Percentiles rank a stretch among this genome's conserved stretches.
phyloP scores from a whole-genome alignment of 2,797 vertebrate genomes.

The Typhlichthys eigenmanni region DNA sequence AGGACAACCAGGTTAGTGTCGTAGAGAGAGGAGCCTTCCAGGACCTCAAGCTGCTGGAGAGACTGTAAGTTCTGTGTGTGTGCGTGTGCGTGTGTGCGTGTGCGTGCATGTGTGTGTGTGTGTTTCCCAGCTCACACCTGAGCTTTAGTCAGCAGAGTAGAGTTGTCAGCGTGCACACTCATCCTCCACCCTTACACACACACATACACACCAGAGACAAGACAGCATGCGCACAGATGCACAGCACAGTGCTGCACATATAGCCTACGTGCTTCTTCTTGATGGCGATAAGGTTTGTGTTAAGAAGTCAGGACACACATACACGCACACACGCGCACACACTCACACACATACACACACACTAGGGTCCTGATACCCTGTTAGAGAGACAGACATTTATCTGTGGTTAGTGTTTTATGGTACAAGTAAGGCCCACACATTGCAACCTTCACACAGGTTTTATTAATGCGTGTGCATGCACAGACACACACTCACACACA shows the following conservation, averaged over 20 bases:
- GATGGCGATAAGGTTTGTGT: neutral
- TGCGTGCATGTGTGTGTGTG: slow-evolving; percentile 13
- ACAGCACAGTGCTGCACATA: slow-evolving; percentile 12
- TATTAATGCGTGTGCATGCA: no score
- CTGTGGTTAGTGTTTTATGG: neutral
- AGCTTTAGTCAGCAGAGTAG: slow-evolving; percentile 52
- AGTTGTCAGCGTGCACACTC: slow-evolving; percentile 50
- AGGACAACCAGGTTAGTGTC: slow-evolving; percentile 96
- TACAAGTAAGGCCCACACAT: no score
- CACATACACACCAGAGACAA: slow-evolving; percentile 40
- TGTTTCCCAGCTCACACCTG: slow-evolving; percentile 43
- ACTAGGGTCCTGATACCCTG: neutral
- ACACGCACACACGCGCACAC: neutral
- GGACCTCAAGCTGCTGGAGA: slow-evolving; percentile 95
- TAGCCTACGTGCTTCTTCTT: neutral
- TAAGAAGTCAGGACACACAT: neutral
- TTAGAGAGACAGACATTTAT: neutral
- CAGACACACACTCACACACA: no score
- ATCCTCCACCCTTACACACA: slow-evolving; percentile 24
- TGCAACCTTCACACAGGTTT: no score
- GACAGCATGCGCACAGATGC: slow-evolving; percentile 12
- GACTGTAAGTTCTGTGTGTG: slow-evolving; percentile 85
- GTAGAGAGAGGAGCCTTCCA: slow-evolving; percentile 97
- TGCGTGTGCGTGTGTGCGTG: slow-evolving; percentile 17
- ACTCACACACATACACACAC: slow-evolving; percentile 5